Percentiles rank a stretch among this genome's conserved stretches.
These are phyloP conservation scores for Gila orcuttii DNA, from an alignment of 2,113 vertebrate species.

Conservation along the genomic window DNA sequence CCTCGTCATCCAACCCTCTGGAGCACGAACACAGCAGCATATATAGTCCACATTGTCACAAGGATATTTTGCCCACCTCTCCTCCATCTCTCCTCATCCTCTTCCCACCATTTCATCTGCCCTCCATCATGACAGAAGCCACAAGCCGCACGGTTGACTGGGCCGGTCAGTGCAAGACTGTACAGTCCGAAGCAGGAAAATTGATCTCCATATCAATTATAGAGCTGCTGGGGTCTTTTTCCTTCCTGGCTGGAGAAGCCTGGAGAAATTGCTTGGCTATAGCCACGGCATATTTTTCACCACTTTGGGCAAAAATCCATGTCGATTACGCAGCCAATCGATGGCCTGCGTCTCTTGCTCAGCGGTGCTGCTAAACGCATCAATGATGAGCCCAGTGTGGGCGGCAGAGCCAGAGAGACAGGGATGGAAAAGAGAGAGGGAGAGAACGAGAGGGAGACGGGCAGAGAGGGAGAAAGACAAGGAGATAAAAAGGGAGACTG, in stretches of 20 bases:
- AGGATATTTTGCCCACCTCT: neutral
- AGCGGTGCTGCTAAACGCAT: conserved; percentile 54
- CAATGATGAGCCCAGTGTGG: conserved; percentile 50
- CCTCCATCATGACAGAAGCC: conserved; percentile 13
- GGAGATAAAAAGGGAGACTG: conserved; percentile 8
- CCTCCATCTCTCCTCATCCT: neutral
- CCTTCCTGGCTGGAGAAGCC: conserved; percentile 36
- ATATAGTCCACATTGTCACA: neutral
- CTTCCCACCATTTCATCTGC: conserved; percentile 26
- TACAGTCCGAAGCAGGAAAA: conserved; percentile 24
- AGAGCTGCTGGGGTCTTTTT: conserved; percentile 30
- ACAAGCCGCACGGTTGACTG: conserved; percentile 46
- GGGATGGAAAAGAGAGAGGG: neutral
- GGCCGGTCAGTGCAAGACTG: conserved; percentile 9
- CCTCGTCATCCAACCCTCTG: neutral
- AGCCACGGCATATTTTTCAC: conserved; percentile 54
- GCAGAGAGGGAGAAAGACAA: conserved; percentile 1
- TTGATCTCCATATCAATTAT: conserved; percentile 56
- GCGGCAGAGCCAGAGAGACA: conserved; percentile 31
- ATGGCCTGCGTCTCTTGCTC: conserved; percentile 51
- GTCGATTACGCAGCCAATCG: conserved; percentile 54
- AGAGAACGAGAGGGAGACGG: neutral
- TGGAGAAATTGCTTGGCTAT: conserved; percentile 56
- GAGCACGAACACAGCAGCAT: neutral
- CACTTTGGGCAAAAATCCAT: conserved; percentile 61